Evolutionary conservation across 35 echinoderm and acorn worm genomes (phyloP), one percentile per base, ranked within the genome.

Genomic region (Amphiura filiformis): DNA sequence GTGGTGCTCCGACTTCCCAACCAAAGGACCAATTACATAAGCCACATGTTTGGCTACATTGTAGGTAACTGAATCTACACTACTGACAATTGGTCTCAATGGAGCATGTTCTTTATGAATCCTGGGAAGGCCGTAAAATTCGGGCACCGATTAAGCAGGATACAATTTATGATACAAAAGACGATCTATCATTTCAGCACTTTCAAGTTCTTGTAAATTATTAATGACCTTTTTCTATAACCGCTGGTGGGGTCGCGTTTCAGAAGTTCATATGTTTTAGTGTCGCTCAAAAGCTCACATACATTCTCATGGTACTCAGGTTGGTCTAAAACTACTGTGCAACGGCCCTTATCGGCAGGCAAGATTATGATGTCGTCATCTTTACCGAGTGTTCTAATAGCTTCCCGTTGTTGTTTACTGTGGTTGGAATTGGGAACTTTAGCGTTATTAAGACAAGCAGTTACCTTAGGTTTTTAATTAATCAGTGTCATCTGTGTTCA

Each of bases 221-320:
- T 81, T 33, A 11, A 81, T 81, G 1, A 81, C 79, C 38, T 28
- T 81, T 36, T 40, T 81, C 38, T 39, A 28, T 81, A 81, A 40
- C 79, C 79, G 35, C 34, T 40, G 26, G 79, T 37, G 38, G 79
- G 79, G 28, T 81, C 79, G 5, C 79, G 79, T 40, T 81, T 81
- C 2, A 81, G 38, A 13, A 39, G 79, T 81, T 81, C 79, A 81
- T 81, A 81, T 3, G 34, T 40, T 36, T 81, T 81, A 13, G 32
- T 81, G 79, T 39, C 79, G 13, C 79, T 81, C 79, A 37, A 36
- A 14, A 81, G 38, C 3, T 81, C 79, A 81, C 38, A 3, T 5
- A 81, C 79, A 9, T 81, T 81, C 23, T 40, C 7, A 81, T 81
- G 34, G 79, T 81, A 81, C 2, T 81, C 79, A 31, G 34, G 1